Evolutionary conservation across 2,797 vertebrate genomes (phyloP).

Genomic region (Bradypodion ventrale): DNA sequence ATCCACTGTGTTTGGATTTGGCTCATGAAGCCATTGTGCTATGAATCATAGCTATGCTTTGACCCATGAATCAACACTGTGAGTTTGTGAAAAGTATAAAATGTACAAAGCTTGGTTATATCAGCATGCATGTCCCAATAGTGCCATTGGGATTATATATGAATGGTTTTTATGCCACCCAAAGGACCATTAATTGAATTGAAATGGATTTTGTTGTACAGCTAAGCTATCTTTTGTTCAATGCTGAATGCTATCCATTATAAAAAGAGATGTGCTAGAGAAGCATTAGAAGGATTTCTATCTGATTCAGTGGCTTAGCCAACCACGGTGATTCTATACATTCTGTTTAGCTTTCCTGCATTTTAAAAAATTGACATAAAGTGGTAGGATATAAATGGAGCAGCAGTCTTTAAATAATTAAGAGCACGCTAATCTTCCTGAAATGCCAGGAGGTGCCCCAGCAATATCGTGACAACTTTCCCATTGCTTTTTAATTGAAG

Average conservation of each 20-base stretch:
- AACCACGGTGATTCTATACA: neutral
- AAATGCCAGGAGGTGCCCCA: constrained; percentile 60
- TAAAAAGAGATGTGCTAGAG: constrained; percentile 7
- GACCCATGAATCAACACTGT: neutral
- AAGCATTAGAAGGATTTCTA: constrained; percentile 16
- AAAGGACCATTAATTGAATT: constrained; percentile 8
- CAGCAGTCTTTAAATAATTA: constrained; percentile 65
- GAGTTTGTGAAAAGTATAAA: neutral
- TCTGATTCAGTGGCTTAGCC: neutral
- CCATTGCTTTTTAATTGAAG: constrained; percentile 34
- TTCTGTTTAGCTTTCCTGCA: constrained; percentile 5
- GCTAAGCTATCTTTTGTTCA: neutral
- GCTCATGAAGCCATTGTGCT: neutral
- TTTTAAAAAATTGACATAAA: constrained; percentile 49
- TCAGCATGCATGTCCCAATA: neutral
- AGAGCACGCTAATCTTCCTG: constrained; percentile 54
- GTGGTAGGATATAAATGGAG: constrained; percentile 36
- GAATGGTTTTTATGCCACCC: neutral
- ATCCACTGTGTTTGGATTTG: neutral
- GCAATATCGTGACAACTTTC: constrained; percentile 26
- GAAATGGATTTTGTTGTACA: neutral
- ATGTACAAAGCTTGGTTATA: neutral
- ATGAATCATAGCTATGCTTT: too few species aligned
- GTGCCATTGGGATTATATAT: neutral
- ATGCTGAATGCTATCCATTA: neutral